A percentile compares a stretch with the other conserved stretches of the same genome.
phyloP scores from a whole-genome alignment of 2,113 vertebrate genomes.

The Epinephelus cyanopodus region DNA sequence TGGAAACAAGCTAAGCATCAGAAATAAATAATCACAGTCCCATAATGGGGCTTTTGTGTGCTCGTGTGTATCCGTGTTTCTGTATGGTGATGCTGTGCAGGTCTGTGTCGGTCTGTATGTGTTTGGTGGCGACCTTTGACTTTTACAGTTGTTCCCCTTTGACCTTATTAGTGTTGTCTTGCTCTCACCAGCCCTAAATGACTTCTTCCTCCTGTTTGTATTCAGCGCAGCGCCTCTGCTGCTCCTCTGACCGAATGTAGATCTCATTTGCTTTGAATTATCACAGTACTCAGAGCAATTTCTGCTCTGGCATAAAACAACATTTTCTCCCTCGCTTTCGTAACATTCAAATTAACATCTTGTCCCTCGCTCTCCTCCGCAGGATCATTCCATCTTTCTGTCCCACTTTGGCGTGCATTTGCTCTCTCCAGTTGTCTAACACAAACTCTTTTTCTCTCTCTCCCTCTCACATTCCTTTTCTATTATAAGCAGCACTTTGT shows the following conservation, averaged over 20 bases:
- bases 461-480: slow-evolving; percentile 39
- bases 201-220: slow-evolving; percentile 14
- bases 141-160: slow-evolving; percentile 50
- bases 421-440: slow-evolving; percentile 16
- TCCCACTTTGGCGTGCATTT: slow-evolving; percentile 27
- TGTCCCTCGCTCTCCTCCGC: slow-evolving; percentile 15
- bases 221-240: slow-evolving; percentile 14
- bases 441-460: slow-evolving; percentile 24
- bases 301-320: slow-evolving; percentile 36
- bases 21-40: slow-evolving; percentile 38
- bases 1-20: slow-evolving; percentile 26
- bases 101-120: slow-evolving; percentile 1
- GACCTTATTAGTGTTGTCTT: slow-evolving; percentile 38
- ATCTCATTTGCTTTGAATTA: slow-evolving; percentile 52
- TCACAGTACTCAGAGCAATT: slow-evolving; percentile 31
- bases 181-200: slow-evolving; percentile 5
- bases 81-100: not conserved
- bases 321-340: slow-evolving; percentile 37
- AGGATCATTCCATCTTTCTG: slow-evolving; percentile 42
- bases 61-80: not conserved
- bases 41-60: slow-evolving; percentile 20
- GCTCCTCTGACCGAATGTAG: not conserved
- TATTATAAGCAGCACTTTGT: slow-evolving; percentile 53
- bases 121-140: slow-evolving; percentile 34
- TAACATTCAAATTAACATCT: slow-evolving; percentile 44